phyloP scores from a whole-genome alignment of 2,113 vertebrate genomes.

The Clarias macrocephalus region DNA sequence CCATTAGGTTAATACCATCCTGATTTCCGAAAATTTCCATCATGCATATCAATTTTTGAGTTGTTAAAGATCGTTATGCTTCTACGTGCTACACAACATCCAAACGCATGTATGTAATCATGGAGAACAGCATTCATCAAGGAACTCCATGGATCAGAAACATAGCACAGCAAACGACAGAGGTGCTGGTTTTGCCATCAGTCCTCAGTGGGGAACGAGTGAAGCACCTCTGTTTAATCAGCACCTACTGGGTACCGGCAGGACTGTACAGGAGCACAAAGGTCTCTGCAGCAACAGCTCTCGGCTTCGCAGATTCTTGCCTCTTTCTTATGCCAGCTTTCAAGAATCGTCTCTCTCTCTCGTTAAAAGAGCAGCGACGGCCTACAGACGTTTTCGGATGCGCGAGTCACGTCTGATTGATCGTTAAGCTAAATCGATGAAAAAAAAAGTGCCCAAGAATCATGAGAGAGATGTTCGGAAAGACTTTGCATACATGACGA shows the following conservation, averaged over 20 bases:
- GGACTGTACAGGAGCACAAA: conserved; percentile 7
- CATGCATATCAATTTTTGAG: background rate
- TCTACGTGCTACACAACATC: background rate
- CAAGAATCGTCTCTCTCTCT: conserved; percentile 11
- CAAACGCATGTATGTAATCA: background rate
- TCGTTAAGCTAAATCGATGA: background rate
- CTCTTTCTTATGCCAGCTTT: conserved; percentile 26
- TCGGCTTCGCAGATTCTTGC: background rate
- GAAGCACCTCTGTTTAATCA: conserved; percentile 18
- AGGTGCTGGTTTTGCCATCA: conserved; percentile 13
- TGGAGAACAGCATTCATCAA: background rate
- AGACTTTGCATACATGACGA: background rate
- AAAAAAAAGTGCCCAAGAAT: background rate
- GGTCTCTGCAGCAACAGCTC: background rate
- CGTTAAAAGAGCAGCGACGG: conserved; percentile 11
- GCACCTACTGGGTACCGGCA: conserved; percentile 28
- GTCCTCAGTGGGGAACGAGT: conserved; percentile 1
- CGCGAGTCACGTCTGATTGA: background rate
- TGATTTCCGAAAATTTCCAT: background rate
- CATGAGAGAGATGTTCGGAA: no score
- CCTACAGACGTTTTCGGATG: background rate
- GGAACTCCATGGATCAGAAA: background rate
- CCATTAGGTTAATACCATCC: background rate
- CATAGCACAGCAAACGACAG: background rate
- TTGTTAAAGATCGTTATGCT: background rate